Conservation (phyloP, 2,797 vertebrate genomes). For the Mormyrops attenuatus region DNA sequence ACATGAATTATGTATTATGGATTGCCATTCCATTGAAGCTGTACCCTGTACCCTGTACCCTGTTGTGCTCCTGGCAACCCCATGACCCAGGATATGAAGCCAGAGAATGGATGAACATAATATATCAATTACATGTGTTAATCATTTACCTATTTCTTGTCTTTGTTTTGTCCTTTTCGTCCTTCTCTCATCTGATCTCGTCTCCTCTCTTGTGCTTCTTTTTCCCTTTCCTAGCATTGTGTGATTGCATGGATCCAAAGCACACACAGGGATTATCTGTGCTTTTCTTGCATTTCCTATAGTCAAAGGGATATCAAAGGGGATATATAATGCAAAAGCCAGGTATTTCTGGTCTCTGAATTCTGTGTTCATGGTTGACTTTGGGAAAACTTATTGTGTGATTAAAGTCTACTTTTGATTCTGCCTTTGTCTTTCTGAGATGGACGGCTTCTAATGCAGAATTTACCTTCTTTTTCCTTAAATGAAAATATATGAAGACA, state of each 20-base stretch:
- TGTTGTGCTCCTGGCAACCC: background rate
- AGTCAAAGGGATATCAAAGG: slow-evolving; percentile 1
- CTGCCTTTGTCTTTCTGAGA: background rate
- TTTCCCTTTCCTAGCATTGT: background rate
- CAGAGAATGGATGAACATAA: background rate
- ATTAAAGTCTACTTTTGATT: background rate
- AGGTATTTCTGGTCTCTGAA: background rate
- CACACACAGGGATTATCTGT: background rate
- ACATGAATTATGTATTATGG: background rate
- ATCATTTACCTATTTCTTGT: background rate
- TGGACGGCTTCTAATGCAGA: background rate
- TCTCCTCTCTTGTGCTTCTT: background rate
- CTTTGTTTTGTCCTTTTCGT: background rate
- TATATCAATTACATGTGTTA: background rate
- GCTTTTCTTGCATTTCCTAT: background rate
- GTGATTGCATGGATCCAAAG: background rate
- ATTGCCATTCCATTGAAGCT: background rate
- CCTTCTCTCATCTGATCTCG: background rate
- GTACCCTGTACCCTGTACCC: background rate
- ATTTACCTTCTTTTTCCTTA: background rate
- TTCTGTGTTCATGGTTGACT: background rate
- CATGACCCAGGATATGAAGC: background rate
- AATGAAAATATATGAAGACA: background rate
- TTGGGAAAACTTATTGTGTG: background rate
- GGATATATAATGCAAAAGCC: background rate